Percentiles rank a stretch among this genome's conserved stretches.
phyloP scores from a whole-genome alignment of 2,888 invertebrate genomes.

The Kuschelorhynchus macadamiae region DNA sequence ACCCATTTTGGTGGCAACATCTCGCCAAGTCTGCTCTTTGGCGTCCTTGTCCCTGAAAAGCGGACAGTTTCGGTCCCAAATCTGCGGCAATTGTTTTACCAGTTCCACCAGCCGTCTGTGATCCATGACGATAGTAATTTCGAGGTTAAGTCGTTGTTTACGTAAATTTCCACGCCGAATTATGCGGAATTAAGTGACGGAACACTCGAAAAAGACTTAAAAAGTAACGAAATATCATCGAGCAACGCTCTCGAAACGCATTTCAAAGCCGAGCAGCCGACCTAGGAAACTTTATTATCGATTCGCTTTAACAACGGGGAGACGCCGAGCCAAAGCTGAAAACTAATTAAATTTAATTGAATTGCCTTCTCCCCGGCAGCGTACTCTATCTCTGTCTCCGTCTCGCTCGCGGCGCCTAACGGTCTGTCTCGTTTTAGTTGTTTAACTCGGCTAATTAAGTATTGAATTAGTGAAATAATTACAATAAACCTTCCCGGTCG shows the following conservation, averaged over 20 bases:
- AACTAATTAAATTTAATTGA: conserved; percentile 45
- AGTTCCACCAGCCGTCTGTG: conserved; percentile 53
- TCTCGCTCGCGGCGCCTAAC: conserved; percentile 1
- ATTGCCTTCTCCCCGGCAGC: conserved; percentile 19
- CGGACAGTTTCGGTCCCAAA: conserved; percentile 59
- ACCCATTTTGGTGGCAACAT: conserved; percentile 54
- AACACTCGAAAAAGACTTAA: too few relatives aligned
- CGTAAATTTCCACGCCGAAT: too few relatives aligned
- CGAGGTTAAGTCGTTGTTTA: conserved; percentile 29
- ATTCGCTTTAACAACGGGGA: background rate
- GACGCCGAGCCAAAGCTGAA: conserved; percentile 13
- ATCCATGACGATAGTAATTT: conserved; percentile 56
- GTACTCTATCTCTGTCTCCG: background rate
- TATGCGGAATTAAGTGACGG: too few relatives aligned
- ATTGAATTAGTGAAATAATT: conserved; percentile 28
- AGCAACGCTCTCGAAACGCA: too few relatives aligned
- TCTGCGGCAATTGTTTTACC: conserved; percentile 55
- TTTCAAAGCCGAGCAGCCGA: background rate
- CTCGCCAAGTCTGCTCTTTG: conserved; percentile 58
- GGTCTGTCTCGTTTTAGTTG: conserved; percentile 19
- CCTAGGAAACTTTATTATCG: background rate
- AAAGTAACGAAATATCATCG: too few relatives aligned
- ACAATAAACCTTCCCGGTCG: conserved; percentile 16
- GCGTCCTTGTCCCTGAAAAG: conserved; percentile 56
- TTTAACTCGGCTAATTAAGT: conserved; percentile 28